phyloP scores from a whole-genome alignment of 2,113 vertebrate species.

The Genyomyrus donnyi region DNA sequence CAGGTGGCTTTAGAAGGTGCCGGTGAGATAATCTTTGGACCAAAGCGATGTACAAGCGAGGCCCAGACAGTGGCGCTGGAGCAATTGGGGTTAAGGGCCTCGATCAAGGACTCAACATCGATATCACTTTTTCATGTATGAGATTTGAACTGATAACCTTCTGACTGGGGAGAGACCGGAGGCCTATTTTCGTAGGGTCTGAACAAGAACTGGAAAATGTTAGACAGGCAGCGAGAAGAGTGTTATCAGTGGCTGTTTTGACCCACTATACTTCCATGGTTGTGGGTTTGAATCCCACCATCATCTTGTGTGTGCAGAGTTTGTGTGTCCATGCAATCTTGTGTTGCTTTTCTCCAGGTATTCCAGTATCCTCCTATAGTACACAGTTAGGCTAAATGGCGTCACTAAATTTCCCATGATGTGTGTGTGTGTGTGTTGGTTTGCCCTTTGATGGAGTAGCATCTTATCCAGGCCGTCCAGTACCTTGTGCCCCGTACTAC shows the following conservation, averaged over 20 bases:
- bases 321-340: not conserved
- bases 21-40: not conserved
- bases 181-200: not conserved
- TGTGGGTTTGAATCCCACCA: not conserved
- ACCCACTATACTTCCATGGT: not conserved
- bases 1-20: not conserved
- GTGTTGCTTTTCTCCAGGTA: not conserved
- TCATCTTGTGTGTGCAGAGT: not conserved
- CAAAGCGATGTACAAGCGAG: not conserved
- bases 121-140: not conserved
- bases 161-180: not conserved
- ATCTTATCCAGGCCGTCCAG: not conserved
- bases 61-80: not conserved
- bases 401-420: not conserved
- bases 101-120: not conserved
- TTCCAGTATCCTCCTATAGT: not conserved
- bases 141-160: not conserved
- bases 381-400: not conserved
- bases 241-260: not conserved
- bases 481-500: not conserved
- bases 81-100: not conserved
- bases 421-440: not conserved
- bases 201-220: not conserved
- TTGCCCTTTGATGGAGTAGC: not conserved
- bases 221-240: not conserved